These are phyloP conservation scores for Etheostoma perlongum DNA, from an alignment of 2,797 vertebrate genomes.

Conservation along the genomic window DNA sequence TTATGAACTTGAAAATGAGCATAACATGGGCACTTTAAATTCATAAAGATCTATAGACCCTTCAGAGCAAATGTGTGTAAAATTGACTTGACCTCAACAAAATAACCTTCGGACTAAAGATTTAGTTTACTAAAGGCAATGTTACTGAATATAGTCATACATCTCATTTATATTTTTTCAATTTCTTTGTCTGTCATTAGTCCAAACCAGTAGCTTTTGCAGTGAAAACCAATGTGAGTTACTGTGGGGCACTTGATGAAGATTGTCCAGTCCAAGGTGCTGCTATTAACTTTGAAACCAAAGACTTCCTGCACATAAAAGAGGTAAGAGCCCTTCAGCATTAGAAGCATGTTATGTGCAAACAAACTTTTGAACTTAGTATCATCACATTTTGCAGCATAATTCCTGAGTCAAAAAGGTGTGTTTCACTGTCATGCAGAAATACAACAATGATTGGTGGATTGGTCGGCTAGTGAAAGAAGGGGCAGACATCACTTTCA, in stretches of 20 bases:
- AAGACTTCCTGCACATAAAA: constrained; percentile 99
- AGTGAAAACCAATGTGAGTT: constrained; percentile 97
- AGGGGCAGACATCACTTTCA: constrained; percentile 95
- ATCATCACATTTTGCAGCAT: not conserved
- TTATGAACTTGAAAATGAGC: no score
- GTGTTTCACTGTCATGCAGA: constrained; percentile 78
- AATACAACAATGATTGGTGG: constrained; percentile 99
- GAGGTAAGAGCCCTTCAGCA: constrained; percentile 84
- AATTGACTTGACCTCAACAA: not conserved
- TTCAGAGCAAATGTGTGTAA: no score
- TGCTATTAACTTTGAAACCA: constrained; percentile 97
- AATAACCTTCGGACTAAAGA: not conserved
- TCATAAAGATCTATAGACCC: not conserved
- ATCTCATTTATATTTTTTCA: not conserved
- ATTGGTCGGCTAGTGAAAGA: constrained; percentile 97
- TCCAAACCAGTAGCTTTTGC: constrained; percentile 97
- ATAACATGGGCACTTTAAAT: not conserved
- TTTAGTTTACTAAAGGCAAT: not conserved
- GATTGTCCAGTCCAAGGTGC: constrained; percentile 95
- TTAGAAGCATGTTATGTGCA: not conserved
- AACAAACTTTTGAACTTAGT: no score
- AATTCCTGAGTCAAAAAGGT: not conserved
- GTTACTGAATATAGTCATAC: not conserved
- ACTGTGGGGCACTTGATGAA: constrained; percentile 95
- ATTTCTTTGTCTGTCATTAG: constrained; percentile 70